phyloP scores from a whole-genome alignment of 2,888 invertebrate genomes.

The Drosophila mayaguana region DNA sequence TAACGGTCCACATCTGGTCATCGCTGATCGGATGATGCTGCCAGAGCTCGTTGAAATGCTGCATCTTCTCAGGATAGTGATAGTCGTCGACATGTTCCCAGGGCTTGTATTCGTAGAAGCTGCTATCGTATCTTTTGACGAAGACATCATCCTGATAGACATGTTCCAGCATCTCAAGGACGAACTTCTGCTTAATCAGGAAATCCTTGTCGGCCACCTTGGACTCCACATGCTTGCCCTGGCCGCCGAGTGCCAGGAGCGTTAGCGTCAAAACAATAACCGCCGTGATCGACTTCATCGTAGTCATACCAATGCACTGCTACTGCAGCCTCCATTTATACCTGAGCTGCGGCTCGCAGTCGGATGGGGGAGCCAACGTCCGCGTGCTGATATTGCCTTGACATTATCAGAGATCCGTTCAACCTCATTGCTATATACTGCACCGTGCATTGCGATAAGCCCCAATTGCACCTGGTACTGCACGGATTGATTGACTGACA shows the following conservation, averaged over 20 bases:
- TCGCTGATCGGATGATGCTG: constrained; percentile 85
- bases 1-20: constrained; percentile 79
- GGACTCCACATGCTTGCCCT: constrained; percentile 77
- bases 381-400: constrained; percentile 47
- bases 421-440: constrained; percentile 22
- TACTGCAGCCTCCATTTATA: constrained; percentile 46
- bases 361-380: constrained; percentile 17
- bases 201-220: constrained; percentile 86
- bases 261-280: constrained; percentile 76
- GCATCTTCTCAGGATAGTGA: constrained; percentile 87
- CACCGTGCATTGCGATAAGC: constrained; percentile 40
- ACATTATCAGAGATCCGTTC: constrained; percentile 51
- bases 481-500: not conserved
- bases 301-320: constrained; percentile 51
- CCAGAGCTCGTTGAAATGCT: constrained; percentile 86
- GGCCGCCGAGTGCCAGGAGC: constrained; percentile 68
- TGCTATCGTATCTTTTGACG: constrained; percentile 85
- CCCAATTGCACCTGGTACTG: constrained; percentile 11
- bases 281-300: constrained; percentile 83
- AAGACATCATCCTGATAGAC: constrained; percentile 87
- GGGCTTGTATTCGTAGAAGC: constrained; percentile 86
- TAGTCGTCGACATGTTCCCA: constrained; percentile 87
- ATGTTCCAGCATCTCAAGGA: constrained; percentile 86
- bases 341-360: constrained; percentile 14
- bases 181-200: constrained; percentile 86